phyloP scores from a whole-genome alignment of 2,888 invertebrate genomes.

The Proisotoma minuta region DNA sequence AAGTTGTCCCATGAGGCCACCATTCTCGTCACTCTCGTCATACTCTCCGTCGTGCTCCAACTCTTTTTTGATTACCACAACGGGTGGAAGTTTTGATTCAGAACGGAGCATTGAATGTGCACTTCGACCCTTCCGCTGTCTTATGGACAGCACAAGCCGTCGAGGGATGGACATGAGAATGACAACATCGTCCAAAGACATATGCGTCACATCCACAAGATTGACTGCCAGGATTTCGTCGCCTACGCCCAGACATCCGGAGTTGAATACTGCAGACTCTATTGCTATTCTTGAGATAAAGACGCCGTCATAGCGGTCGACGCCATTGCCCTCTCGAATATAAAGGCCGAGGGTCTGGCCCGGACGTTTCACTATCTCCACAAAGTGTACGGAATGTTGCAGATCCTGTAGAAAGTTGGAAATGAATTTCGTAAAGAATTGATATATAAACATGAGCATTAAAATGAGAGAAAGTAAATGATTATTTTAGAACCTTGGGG shows the following conservation, averaged over 20 bases:
- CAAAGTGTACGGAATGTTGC: conserved; percentile 77
- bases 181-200: conserved; percentile 94
- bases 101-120: conserved; percentile 25
- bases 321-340: conserved; percentile 98
- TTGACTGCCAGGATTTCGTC: conserved; percentile 98
- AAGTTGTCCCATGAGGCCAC: conserved; percentile 51
- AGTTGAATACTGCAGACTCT: conserved; percentile 94
- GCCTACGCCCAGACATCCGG: conserved; percentile 86
- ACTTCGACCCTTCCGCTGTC: conserved; percentile 57
- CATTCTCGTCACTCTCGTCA: conserved; percentile 49
- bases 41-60: conserved; percentile 69
- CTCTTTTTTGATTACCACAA: conserved; percentile 81
- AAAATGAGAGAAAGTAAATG: no score
- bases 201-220: conserved; percentile 92
- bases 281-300: conserved; percentile 95
- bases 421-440: no score
- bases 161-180: conserved; percentile 99
- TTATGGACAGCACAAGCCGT: conserved; percentile 85
- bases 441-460: no score
- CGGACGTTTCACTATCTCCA: conserved; percentile 97
- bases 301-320: conserved; percentile 89
- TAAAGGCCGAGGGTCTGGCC: conserved; percentile 97
- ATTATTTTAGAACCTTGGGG: no score
- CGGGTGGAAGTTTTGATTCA: conserved; percentile 61
- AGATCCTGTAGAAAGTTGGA: conserved; percentile 61